These are phyloP conservation scores for Euthynnus affinis DNA, from an alignment of 2,797 vertebrate species.

Conservation along the genomic window DNA sequence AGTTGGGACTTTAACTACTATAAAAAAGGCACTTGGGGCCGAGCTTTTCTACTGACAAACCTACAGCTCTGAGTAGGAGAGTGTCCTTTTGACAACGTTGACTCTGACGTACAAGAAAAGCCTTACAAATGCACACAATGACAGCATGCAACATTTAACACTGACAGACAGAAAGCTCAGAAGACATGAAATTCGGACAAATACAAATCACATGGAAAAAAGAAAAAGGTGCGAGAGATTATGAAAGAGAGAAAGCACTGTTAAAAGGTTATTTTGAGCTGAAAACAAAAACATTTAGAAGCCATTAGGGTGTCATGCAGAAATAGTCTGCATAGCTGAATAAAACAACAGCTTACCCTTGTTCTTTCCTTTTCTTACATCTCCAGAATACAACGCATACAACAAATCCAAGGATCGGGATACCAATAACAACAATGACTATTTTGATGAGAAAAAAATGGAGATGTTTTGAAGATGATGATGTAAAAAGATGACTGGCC, in stretches of 20 bases:
- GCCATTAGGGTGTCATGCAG: too few species aligned
- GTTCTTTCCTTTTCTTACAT: neutral
- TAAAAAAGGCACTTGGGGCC: too few species aligned
- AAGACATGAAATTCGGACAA: neutral
- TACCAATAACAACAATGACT: too few species aligned
- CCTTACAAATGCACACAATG: neutral
- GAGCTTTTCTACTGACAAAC: neutral
- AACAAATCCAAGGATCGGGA: too few species aligned
- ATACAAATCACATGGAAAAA: neutral
- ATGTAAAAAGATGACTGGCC: neutral
- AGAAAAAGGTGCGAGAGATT: neutral
- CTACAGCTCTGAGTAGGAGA: conserved; percentile 25
- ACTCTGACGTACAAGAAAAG: conserved; percentile 1
- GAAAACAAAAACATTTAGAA: too few species aligned
- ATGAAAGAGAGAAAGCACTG: neutral
- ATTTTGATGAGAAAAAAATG: neutral
- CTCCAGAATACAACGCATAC: too few species aligned
- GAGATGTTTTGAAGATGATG: conserved; percentile 5
- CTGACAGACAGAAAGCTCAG: neutral
- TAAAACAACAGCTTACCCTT: conserved; percentile 65
- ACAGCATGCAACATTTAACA: conserved; percentile 40
- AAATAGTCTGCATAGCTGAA: conserved; percentile 2
- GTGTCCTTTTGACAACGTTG: neutral
- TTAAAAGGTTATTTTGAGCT: neutral
- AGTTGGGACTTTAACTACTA: neutral